Evolutionary conservation across 2,888 invertebrate species (phyloP), one percentile per base, ranked within the genome.

Genomic region (Scaptomyza reducta): DNA sequence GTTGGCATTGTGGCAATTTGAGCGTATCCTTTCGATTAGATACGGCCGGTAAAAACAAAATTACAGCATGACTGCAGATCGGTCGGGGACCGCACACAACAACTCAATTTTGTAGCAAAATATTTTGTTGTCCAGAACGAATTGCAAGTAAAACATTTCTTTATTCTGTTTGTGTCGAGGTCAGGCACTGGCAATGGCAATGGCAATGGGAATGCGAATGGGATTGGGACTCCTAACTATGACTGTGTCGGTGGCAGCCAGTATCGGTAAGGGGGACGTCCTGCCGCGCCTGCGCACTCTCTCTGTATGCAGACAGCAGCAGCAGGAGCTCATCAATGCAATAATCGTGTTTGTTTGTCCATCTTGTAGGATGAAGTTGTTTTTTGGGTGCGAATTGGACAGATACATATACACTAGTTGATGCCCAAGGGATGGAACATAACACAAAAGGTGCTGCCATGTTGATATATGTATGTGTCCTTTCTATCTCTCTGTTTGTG

Each of bases 241-340:
- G 49, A 55, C 45, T 6, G 14, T 33, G 33, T 46, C 57, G 67
- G 62, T 64, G 76, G 77, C 74, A 69, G 59, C 64, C 45, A 54
- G 58, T 42, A 51, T 63, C 62, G 55, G 55, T 71, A 35, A 54
- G 44, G 68, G 64, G 62, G 70, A 67, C 70, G 70, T 79, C 89
- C 79, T 87, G 89, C 69, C 45, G 90, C 59, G 89, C 70, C 77
- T 78, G 85, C 78, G 77, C 78, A 79, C 84, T 79, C 84, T 87
- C 80, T 80, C 68, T 89, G 83, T 87, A 68, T 88, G 71, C 79
- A 81, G 88, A 87, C 87, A 89, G 74, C 74, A 89, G 85, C 90
- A 90, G 89, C 89, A 90, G 89, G 90, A 89, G 89, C 90, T 89
- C 89, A 90, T 89, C 90, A 89, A 87, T 74, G 86, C 88, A 83